Conservation (phyloP, 2,888 invertebrate genomes). For the Oithona nana region DNA sequence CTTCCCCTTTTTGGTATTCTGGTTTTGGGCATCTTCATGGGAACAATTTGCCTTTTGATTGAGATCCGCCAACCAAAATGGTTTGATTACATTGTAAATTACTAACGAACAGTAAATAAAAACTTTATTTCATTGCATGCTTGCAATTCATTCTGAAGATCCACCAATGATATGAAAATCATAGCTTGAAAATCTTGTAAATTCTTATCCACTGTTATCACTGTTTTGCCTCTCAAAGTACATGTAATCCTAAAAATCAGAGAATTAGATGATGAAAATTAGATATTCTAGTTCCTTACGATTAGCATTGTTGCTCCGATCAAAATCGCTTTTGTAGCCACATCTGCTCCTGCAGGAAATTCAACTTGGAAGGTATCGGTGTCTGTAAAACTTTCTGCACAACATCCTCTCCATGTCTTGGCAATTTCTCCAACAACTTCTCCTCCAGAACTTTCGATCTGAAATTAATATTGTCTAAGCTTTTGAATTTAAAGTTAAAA, state of each 20-base stretch:
- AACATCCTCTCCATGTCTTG: background rate
- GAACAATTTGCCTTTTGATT: too few relatives aligned
- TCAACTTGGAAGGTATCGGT: background rate
- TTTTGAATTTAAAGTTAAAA: too few relatives aligned
- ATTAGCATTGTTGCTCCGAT: background rate
- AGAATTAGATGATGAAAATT: background rate
- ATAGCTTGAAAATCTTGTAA: too few relatives aligned
- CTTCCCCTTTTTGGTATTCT: too few relatives aligned
- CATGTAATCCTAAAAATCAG: background rate
- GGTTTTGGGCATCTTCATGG: too few relatives aligned
- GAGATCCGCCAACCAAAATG: too few relatives aligned
- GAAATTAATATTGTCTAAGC: too few relatives aligned
- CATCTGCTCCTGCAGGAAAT: background rate
- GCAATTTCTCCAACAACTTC: background rate
- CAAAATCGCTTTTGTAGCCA: background rate
- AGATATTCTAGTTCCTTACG: background rate
- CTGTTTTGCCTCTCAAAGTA: background rate
- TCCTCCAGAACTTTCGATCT: background rate
- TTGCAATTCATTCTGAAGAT: too few relatives aligned
- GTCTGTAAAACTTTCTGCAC: background rate
- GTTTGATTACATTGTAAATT: too few relatives aligned
- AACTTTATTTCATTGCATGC: too few relatives aligned
- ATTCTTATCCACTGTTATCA: background rate
- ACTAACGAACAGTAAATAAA: too few relatives aligned
- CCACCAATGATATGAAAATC: too few relatives aligned